These are phyloP conservation scores for Gnathonemus longibarbis DNA, from an alignment of 2,113 vertebrate genomes.

Conservation along the genomic window DNA sequence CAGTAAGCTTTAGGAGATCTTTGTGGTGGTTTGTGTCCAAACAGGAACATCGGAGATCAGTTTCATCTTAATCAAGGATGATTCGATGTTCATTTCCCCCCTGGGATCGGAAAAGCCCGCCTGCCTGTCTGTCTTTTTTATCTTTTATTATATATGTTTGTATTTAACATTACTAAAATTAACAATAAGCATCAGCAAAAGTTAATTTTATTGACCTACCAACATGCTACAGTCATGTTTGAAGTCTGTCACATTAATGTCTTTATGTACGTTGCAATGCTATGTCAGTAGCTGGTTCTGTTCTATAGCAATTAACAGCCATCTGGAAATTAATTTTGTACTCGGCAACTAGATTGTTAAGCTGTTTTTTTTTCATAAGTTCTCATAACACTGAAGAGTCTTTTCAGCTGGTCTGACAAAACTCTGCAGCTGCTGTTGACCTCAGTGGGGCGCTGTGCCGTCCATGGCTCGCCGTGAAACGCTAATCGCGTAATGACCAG, in stretches of 20 bases:
- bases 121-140: not conserved
- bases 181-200: not conserved
- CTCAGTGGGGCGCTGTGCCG: not conserved
- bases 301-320: slow-evolving; percentile 38
- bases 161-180: not conserved
- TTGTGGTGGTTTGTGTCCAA: not conserved
- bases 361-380: not conserved
- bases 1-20: not conserved
- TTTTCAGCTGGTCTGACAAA: not conserved
- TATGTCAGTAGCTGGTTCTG: slow-evolving; percentile 24
- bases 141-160: not conserved
- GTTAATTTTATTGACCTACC: not conserved
- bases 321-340: slow-evolving; percentile 14
- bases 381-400: not conserved
- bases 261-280: not conserved
- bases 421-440: not conserved
- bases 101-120: not conserved
- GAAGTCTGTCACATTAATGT: not conserved
- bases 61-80: not conserved
- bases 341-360: not conserved
- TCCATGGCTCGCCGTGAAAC: not conserved
- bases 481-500: not conserved
- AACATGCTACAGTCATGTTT: not conserved
- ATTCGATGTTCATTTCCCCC: not conserved
- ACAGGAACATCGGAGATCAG: not conserved